Conservation (phyloP, 1,140 invertebrate species). For the Saccostrea echinata region DNA sequence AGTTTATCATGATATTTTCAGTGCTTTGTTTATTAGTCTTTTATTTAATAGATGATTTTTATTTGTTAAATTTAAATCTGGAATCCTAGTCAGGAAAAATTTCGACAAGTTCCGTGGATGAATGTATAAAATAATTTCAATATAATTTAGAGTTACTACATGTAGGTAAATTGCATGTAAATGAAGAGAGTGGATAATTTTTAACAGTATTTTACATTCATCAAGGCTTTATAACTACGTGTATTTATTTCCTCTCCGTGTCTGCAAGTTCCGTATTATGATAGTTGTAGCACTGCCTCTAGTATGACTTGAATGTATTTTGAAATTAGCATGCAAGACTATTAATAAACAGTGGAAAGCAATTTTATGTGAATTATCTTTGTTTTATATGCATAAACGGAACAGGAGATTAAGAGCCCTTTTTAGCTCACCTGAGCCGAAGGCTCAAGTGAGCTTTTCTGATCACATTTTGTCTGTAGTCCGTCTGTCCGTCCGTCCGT, state of each 20-base stretch:
- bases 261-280: constrained; percentile 9
- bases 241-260: constrained; percentile 26
- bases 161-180: background rate
- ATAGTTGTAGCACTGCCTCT: constrained; percentile 31
- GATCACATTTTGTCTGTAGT: background rate
- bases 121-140: background rate
- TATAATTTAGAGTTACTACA: too few species aligned
- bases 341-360: constrained; percentile 9
- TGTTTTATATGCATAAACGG: background rate
- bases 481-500: background rate
- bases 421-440: background rate
- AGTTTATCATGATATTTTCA: too few species aligned
- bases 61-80: background rate
- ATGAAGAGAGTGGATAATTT: background rate
- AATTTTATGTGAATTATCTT: background rate
- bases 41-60: too few species aligned
- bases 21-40: too few species aligned
- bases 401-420: background rate
- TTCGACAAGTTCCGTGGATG: background rate
- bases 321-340: constrained; percentile 14
- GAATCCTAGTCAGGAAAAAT: background rate
- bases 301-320: constrained; percentile 29
- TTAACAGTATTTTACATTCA: constrained; percentile 20
- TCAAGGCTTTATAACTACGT: constrained; percentile 1
- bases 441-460: background rate